Conservation (phyloP, 2,113 vertebrate species). For the Nycticorax nycticorax region DNA sequence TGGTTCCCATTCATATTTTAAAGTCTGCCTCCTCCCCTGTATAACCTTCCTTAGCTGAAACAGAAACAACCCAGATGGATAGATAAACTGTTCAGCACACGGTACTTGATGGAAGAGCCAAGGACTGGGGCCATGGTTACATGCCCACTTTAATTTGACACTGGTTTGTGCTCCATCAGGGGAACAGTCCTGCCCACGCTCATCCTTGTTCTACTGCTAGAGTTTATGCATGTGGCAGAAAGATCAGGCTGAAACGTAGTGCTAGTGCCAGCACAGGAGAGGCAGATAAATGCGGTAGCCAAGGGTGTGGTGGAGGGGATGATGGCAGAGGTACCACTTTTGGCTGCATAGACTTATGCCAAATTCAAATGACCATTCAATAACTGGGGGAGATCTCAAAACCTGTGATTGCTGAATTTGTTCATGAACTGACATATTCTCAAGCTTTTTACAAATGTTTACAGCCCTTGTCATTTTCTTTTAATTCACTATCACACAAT, state of each 20-base stretch:
- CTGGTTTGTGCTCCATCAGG: background rate
- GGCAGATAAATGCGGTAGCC: background rate
- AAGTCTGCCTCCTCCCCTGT: background rate
- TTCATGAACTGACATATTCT: background rate
- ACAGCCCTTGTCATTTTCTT: background rate
- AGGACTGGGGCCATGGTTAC: background rate
- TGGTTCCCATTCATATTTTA: background rate
- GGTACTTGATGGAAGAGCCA: background rate
- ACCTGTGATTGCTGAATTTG: background rate
- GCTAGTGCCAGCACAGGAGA: background rate
- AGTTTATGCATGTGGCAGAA: background rate
- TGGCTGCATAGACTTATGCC: background rate
- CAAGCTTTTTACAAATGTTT: background rate
- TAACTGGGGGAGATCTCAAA: background rate
- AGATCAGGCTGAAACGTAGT: background rate
- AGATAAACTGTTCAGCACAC: background rate
- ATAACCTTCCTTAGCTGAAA: background rate
- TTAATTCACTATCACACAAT: background rate
- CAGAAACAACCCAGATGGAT: background rate
- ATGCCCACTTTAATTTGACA: background rate
- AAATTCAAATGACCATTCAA: background rate
- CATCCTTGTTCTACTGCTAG: background rate
- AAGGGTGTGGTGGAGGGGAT: background rate
- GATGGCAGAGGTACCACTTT: background rate
- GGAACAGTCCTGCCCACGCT: background rate